These are phyloP conservation scores for Thereva nobilitata DNA, from an alignment of 2,888 invertebrate genomes.

Conservation along the genomic window DNA sequence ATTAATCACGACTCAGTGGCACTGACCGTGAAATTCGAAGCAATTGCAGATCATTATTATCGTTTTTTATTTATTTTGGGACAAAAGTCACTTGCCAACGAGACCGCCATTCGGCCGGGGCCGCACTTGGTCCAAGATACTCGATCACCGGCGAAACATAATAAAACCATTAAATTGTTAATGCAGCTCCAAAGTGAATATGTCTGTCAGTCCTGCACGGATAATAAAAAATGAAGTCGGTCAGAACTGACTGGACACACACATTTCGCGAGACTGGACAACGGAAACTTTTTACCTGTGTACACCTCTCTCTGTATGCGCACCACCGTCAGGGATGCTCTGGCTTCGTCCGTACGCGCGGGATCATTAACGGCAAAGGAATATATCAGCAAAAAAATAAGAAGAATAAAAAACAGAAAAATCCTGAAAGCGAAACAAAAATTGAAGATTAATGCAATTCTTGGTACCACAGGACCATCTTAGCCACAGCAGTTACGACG, in stretches of 20 bases:
- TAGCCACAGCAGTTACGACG: neutral
- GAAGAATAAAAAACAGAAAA: constrained; percentile 1
- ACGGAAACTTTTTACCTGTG: constrained; percentile 32
- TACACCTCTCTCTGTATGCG: constrained; percentile 35
- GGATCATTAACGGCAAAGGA: constrained; percentile 31
- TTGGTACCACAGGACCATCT: constrained; percentile 29
- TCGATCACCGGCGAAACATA: constrained; percentile 45
- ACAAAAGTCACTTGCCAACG: neutral
- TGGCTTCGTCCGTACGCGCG: constrained; percentile 20
- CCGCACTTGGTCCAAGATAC: neutral
- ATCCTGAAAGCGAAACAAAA: constrained; percentile 31
- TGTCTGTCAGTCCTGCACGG: constrained; percentile 44
- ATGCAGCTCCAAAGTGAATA: constrained; percentile 47
- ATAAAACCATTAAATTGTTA: constrained; percentile 47
- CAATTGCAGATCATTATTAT: too few species aligned
- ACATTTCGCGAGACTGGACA: constrained; percentile 34
- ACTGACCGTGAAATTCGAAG: too few species aligned
- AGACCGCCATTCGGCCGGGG: constrained; percentile 1
- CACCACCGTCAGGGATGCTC: constrained; percentile 36
- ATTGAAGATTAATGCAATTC: constrained; percentile 37
- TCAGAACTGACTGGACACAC: constrained; percentile 32
- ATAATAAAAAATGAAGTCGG: constrained; percentile 41
- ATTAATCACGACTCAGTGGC: too few species aligned
- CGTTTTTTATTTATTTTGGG: too few species aligned
- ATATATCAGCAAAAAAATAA: neutral